Evolutionary conservation across 2,797 vertebrate species (phyloP).

Genomic region (Apodemus agrarius): DNA sequence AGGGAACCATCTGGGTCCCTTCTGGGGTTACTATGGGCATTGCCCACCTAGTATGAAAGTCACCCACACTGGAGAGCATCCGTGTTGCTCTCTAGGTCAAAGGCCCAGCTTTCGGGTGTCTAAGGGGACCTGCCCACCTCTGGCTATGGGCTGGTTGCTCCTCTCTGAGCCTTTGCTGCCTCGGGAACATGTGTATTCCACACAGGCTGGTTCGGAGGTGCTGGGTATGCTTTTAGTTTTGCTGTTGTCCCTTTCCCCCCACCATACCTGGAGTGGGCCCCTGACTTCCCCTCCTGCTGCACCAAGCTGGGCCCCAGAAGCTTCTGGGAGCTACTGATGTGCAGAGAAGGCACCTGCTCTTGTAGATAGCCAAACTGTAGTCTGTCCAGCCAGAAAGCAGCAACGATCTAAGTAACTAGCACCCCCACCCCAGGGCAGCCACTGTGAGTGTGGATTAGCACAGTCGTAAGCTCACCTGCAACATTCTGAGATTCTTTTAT

Average conservation of each 20-base stretch:
- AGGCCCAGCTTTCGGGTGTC: not conserved
- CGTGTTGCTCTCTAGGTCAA: fast-evolving
- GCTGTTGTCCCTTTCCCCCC: fast-evolving
- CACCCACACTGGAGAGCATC: fast-evolving
- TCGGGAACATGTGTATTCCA: fast-evolving
- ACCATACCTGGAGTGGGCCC: not conserved
- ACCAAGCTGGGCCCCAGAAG: fast-evolving
- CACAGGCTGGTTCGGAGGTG: fast-evolving
- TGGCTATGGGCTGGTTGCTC: not conserved
- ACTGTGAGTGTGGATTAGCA: not conserved
- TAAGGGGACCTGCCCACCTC: fast-evolving
- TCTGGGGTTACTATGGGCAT: not conserved
- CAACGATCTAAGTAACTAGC: not conserved
- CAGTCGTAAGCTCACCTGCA: not conserved
- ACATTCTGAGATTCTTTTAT: not conserved
- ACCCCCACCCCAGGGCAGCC: too few species aligned
- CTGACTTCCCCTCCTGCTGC: not conserved
- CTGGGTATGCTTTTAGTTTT: not conserved
- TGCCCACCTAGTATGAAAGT: not conserved
- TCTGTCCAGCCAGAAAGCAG: not conserved
- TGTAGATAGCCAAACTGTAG: not conserved
- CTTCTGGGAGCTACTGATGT: not conserved
- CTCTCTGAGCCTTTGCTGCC: not conserved
- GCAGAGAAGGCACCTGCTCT: not conserved
- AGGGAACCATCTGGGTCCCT: not conserved